These are phyloP conservation scores for Microvelia longipes DNA, from an alignment of 1,140 invertebrate species.

Conservation along the genomic window DNA sequence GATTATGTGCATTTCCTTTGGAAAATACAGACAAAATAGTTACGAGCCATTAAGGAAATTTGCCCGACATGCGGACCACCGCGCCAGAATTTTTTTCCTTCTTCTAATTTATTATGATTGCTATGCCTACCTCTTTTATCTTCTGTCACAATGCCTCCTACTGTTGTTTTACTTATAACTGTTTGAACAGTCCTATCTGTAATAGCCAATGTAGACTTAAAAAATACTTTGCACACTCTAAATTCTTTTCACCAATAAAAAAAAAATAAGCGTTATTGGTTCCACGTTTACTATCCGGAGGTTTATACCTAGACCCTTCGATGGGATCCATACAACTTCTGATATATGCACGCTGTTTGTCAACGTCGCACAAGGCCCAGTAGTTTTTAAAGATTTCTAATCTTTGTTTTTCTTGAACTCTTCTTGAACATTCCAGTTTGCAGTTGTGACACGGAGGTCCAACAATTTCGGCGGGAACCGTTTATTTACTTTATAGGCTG, in stretches of 20 bases:
- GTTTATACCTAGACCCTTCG: not conserved
- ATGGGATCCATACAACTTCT: not conserved
- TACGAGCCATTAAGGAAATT: too few relatives aligned
- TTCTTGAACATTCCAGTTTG: too few relatives aligned
- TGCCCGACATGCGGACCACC: too few relatives aligned
- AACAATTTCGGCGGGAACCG: too few relatives aligned
- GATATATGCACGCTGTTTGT: not conserved
- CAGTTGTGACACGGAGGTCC: too few relatives aligned
- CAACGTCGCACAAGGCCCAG: too few relatives aligned
- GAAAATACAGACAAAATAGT: too few relatives aligned
- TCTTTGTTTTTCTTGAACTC: too few relatives aligned
- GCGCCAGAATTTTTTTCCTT: too few relatives aligned
- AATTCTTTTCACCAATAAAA: not conserved
- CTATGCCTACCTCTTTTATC: slow-evolving; percentile 12
- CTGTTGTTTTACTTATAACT: not conserved
- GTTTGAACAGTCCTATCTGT: not conserved
- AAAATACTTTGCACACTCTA: not conserved
- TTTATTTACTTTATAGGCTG: too few relatives aligned
- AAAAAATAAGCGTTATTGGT: not conserved
- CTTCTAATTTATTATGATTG: slow-evolving; percentile 10
- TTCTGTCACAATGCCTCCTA: slow-evolving; percentile 9
- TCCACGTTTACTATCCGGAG: not conserved
- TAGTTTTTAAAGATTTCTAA: too few relatives aligned
- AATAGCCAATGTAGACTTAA: not conserved
- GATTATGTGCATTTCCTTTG: too few relatives aligned